Evolutionary conservation across 1,140 invertebrate genomes (phyloP).

Genomic region (Brachionus calyciflorus): DNA sequence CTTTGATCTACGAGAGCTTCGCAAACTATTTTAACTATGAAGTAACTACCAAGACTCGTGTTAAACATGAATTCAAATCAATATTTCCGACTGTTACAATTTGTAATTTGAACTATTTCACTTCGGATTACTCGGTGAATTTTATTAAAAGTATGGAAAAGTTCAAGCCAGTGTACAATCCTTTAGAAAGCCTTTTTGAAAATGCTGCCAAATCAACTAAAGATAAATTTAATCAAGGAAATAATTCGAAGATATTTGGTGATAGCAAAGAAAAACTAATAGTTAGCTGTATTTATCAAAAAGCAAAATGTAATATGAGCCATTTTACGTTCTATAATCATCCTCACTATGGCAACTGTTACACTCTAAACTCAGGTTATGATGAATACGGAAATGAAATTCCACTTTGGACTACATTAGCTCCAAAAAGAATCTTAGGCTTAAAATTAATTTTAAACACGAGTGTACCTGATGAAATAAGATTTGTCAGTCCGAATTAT

Average conservation of each 20-base stretch:
- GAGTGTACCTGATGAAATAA: not conserved
- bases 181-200: not conserved
- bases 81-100: slow-evolving; percentile 1
- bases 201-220: not conserved
- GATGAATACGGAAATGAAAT: not conserved
- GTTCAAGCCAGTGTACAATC: not conserved
- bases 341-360: not conserved
- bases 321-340: not conserved
- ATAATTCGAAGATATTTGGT: not conserved
- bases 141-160: not conserved
- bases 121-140: not conserved
- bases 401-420: not conserved
- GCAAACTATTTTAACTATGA: not conserved
- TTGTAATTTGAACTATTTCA: slow-evolving; percentile 17
- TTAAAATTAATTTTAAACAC: not conserved
- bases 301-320: not conserved
- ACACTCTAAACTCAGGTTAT: not conserved
- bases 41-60: not conserved
- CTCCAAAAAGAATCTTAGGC: not conserved
- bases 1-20: too few species aligned
- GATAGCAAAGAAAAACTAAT: not conserved
- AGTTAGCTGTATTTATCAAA: not conserved
- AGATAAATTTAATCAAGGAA: not conserved
- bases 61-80: not conserved
- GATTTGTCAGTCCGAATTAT: not conserved